Conservation (phyloP, 2,888 invertebrate genomes). For the Plutella xylostella region DNA sequence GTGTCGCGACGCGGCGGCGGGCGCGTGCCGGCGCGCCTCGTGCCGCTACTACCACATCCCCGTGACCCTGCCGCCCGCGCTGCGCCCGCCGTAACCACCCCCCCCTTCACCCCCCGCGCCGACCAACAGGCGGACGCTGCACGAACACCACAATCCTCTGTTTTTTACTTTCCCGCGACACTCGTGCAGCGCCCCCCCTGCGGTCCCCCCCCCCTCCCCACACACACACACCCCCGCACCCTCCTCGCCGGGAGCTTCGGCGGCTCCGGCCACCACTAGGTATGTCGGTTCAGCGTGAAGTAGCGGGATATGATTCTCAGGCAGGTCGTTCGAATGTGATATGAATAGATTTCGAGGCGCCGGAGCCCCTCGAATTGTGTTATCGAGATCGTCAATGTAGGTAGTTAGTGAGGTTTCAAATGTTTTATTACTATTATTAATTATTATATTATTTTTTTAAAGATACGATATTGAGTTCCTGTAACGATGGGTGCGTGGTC, state of each 20-base stretch:
- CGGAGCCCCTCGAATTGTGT: conserved; percentile 60
- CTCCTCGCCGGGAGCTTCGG: conserved; percentile 20
- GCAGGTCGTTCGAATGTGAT: conserved; percentile 69
- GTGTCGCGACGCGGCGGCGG: conserved; percentile 95
- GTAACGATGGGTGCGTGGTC: conserved; percentile 56
- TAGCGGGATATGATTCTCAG: conserved; percentile 67
- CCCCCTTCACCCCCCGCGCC: conserved; percentile 25
- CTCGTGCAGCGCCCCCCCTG: conserved; percentile 37
- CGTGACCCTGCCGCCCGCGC: conserved; percentile 86
- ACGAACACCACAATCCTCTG: conserved; percentile 18
- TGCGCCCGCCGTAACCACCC: conserved; percentile 55
- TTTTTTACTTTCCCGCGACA: conserved; percentile 29
- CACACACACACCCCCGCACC: too few species aligned
- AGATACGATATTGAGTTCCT: conserved; percentile 71
- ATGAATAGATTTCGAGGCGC: conserved; percentile 65
- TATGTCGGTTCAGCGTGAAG: conserved; percentile 25
- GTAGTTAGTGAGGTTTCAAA: conserved; percentile 70
- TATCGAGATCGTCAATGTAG: conserved; percentile 65
- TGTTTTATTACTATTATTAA: conserved; percentile 68
- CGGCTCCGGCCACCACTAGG: conserved; percentile 25
- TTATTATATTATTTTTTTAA: conserved; percentile 62
- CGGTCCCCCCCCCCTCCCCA: too few species aligned
- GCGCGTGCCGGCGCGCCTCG: conserved; percentile 91
- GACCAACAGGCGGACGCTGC: conserved; percentile 13
- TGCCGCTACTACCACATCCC: conserved; percentile 99